These are phyloP conservation scores for Lagorchestes hirsutus DNA, from an alignment of 2,797 vertebrate genomes.

Conservation along the genomic window DNA sequence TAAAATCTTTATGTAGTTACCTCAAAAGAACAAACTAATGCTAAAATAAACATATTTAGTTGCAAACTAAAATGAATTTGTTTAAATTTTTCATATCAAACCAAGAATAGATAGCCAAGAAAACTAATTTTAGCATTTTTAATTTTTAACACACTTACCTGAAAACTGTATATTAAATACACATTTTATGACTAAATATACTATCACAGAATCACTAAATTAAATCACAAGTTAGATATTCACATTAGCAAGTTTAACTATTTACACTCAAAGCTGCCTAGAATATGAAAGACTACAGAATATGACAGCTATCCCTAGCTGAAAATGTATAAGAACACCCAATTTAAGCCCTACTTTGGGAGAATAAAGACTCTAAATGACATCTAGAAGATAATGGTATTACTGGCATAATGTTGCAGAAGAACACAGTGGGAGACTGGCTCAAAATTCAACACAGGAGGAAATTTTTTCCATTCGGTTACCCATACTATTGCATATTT, in stretches of 20 bases:
- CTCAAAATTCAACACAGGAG: constrained; percentile 2
- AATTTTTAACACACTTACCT: constrained; percentile 50
- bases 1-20: constrained; percentile 40
- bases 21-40: not conserved
- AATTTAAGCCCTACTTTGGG: constrained; percentile 44
- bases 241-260: not conserved
- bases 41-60: not conserved
- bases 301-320: constrained; percentile 53
- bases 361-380: constrained; percentile 48
- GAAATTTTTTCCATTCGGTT: constrained; percentile 23
- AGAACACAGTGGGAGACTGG: constrained; percentile 14
- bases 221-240: constrained; percentile 33
- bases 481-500: constrained; percentile 23
- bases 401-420: constrained; percentile 2
- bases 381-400: constrained; percentile 42
- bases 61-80: constrained; percentile 2
- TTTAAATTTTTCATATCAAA: constrained; percentile 13
- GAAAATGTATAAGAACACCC: constrained; percentile 35
- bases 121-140: constrained; percentile 52
- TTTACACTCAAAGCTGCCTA: not conserved
- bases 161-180: constrained; percentile 62
- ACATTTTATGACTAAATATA: not conserved
- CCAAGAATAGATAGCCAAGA: not conserved
- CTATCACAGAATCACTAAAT: not conserved
- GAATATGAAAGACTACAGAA: constrained; percentile 4